These are phyloP conservation scores for Pinctada fucata DNA, from an alignment of 2,888 invertebrate genomes.

Conservation along the genomic window DNA sequence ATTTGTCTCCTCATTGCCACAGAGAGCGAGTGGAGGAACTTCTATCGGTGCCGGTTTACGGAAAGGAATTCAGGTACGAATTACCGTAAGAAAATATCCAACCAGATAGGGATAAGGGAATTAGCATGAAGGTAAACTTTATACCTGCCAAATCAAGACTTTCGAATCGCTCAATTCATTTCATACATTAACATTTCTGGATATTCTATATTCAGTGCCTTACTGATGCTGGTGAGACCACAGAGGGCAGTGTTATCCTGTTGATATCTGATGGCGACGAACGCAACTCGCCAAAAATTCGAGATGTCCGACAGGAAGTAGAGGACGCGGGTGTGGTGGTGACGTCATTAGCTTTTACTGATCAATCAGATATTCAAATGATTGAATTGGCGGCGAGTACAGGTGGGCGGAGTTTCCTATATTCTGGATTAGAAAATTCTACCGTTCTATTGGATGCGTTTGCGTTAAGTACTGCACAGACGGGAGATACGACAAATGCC, in stretches of 20 bases:
- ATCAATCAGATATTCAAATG: conserved; percentile 15
- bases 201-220: neutral
- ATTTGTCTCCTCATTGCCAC: conserved; percentile 43
- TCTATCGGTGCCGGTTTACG: conserved; percentile 52
- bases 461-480: conserved; percentile 30
- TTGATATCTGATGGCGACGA: conserved; percentile 56
- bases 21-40: conserved; percentile 46
- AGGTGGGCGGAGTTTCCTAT: conserved; percentile 52
- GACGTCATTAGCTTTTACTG: conserved; percentile 16
- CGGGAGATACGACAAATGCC: conserved; percentile 7
- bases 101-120: too few species aligned
- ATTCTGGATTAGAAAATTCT: conserved; percentile 45
- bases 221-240: neutral
- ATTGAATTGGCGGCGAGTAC: conserved; percentile 43
- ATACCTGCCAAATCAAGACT: too few species aligned
- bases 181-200: too few species aligned
- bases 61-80: conserved; percentile 44
- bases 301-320: conserved; percentile 13
- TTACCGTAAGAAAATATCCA: too few species aligned
- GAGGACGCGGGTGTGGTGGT: conserved; percentile 13
- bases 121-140: too few species aligned
- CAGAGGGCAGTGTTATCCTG: conserved; percentile 46
- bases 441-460: conserved; percentile 51
- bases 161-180: too few species aligned
- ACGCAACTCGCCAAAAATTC: conserved; percentile 43